phyloP scores from a whole-genome alignment of 2,113 vertebrate species.

The Noctilio leporinus region DNA sequence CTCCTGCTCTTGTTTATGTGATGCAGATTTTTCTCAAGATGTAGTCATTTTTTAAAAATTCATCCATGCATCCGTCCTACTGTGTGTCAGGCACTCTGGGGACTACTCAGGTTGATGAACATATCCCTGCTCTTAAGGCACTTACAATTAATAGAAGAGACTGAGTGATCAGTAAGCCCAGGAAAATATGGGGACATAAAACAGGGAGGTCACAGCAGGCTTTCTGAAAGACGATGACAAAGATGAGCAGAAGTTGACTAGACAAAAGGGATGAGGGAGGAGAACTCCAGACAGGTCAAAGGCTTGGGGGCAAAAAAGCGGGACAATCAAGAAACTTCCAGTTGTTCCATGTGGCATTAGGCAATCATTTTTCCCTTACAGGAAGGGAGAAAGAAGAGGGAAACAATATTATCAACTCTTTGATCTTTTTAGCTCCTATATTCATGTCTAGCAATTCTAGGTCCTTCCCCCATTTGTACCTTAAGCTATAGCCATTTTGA shows the following conservation, averaged over 20 bases:
- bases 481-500: slow-evolving; percentile 2
- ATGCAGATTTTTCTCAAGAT: neutral
- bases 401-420: neutral
- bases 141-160: neutral
- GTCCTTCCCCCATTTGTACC: neutral
- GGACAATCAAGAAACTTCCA: neutral
- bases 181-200: neutral
- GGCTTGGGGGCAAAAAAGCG: neutral
- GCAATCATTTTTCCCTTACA: neutral
- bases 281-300: neutral
- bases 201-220: neutral
- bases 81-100: neutral
- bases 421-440: neutral
- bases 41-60: neutral
- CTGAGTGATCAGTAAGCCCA: neutral
- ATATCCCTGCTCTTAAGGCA: neutral
- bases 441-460: neutral
- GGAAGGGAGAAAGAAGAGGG: neutral
- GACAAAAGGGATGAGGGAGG: neutral
- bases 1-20: neutral
- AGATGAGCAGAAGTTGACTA: neutral
- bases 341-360: neutral
- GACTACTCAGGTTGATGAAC: neutral
- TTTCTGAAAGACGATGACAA: slow-evolving; percentile 13
- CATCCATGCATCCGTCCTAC: neutral